Base-by-base conservation (phyloP, 2,888 invertebrate species). In the Tetramorium bicarinatum region DNA sequence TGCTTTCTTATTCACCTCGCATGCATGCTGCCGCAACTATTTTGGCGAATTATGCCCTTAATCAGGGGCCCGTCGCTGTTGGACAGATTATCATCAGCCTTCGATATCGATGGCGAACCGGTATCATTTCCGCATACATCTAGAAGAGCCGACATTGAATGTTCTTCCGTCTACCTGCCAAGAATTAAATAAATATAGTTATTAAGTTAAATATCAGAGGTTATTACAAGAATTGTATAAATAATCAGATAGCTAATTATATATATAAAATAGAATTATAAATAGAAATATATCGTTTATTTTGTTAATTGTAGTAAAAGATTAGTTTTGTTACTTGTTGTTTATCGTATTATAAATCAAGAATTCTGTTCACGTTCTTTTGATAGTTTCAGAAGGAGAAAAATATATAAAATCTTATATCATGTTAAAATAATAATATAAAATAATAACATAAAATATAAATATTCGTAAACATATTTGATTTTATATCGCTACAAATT, bases 41-140 rank as follows among this genome's bases (percentile, higher is more conserved):
- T 89, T 59, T 83, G 88, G 18, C 84, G 83, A 61, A 88, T 52
- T 15, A 66, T 85, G 64, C 92, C 90, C 87, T 92, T 92, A 52
- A 95, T 91, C 75, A 94, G 85, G 4, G 94, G 94, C 3, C 94
- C 94, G 74, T 95, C 94, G 71, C 94, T 94, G 82, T 94, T 95
- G 38, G 94, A 94, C 64, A 94, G 87, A 90, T 94, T 94, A 85
- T 95, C 94, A 74, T 95, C 94, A 49, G 92, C 89, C 82, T 93
- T 93, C 18, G 94, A 94, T 90, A 94, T 93, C 76, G 93, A 93
- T 47, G 93, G 93, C 49, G 94, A 94, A 61, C 91, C 93, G 18
- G 91, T 89, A 56, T 92, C 92, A 85, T 91, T 92, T 69, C 86
- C 88, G 75, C 90, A 91, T 21, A 90, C 82, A 72, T 93, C 88